Conservation (phyloP, 2,888 invertebrate species). For the Nemotelus pantherinus region DNA sequence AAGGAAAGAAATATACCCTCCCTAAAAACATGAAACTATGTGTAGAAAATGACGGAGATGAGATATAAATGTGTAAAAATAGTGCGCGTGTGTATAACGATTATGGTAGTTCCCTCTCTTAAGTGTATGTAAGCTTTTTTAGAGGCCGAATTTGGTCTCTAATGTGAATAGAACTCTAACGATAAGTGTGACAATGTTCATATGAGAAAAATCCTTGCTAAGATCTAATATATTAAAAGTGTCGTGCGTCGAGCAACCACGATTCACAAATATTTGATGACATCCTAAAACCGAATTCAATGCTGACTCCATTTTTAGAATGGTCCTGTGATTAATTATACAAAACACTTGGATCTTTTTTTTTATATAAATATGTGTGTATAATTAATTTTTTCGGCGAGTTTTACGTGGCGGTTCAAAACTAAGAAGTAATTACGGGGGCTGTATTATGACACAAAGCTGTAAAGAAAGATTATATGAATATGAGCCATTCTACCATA, state of each 20-base stretch:
- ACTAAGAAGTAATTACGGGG: background rate
- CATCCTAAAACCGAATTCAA: too few species aligned
- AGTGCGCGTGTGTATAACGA: constrained; percentile 22
- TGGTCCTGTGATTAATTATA: constrained; percentile 30
- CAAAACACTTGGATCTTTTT: background rate
- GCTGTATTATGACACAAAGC: too few species aligned
- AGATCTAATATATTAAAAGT: too few species aligned
- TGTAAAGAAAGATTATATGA: too few species aligned
- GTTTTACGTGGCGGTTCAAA: background rate
- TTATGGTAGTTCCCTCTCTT: constrained; percentile 19
- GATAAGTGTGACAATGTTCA: too few species aligned
- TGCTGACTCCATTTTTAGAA: background rate
- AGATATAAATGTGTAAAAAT: constrained; percentile 23
- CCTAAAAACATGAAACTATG: constrained; percentile 1
- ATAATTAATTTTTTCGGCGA: background rate
- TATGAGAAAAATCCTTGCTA: too few species aligned
- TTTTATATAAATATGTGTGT: constrained; percentile 24
- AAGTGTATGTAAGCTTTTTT: constrained; percentile 11
- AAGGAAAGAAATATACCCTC: background rate
- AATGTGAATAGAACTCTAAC: background rate
- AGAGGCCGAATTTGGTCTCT: background rate
- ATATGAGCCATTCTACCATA: too few species aligned
- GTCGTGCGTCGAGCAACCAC: too few species aligned
- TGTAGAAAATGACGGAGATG: background rate
- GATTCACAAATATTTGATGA: too few species aligned